Conservation (phyloP, 2,113 vertebrate genomes). For the Emydocephalus ijimae region DNA sequence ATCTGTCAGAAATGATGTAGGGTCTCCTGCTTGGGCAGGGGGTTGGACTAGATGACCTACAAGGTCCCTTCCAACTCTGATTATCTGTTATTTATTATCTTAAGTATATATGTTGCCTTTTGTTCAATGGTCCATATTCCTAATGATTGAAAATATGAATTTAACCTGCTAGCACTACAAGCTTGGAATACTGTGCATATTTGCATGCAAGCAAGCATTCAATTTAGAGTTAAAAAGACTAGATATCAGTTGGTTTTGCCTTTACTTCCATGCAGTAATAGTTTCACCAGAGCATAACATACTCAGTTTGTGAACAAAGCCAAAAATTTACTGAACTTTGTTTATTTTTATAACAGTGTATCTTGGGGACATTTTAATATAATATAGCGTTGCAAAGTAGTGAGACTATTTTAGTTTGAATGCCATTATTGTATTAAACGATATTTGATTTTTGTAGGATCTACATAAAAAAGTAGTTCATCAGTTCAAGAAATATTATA, state of each 20-base stretch:
- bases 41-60: too few relatives aligned
- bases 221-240: not conserved
- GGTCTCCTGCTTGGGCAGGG: too few relatives aligned
- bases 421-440: not conserved
- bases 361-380: not conserved
- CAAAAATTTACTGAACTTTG: not conserved
- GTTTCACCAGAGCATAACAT: not conserved
- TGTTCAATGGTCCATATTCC: not conserved
- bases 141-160: not conserved
- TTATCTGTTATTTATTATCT: too few relatives aligned
- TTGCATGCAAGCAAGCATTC: not conserved
- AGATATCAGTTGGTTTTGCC: not conserved
- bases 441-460: constrained; percentile 68
- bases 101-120: not conserved
- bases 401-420: not conserved
- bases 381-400: not conserved
- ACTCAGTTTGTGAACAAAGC: not conserved
- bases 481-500: constrained; percentile 82
- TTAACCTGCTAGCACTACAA: not conserved
- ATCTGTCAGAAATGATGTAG: too few relatives aligned
- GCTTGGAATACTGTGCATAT: not conserved
- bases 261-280: not conserved
- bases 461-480: constrained; percentile 86
- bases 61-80: too few relatives aligned
- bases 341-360: not conserved